Evolutionary conservation across 2,113 vertebrate genomes (phyloP).

Genomic region (Mungos mungo): DNA sequence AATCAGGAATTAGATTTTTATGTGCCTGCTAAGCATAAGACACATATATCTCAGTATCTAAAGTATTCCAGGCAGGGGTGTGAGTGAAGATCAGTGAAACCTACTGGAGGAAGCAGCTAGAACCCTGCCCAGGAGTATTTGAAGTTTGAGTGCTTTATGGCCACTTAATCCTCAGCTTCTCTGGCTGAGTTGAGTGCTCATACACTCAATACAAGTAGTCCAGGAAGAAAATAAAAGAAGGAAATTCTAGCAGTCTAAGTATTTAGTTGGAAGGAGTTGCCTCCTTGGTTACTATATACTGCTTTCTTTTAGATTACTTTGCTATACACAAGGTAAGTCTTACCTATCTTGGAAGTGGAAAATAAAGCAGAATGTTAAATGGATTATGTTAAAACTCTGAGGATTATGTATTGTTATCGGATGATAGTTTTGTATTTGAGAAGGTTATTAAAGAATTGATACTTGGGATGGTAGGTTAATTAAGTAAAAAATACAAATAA

Average conservation of each 20-base stretch:
- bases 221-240: neutral
- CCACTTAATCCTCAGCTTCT: neutral
- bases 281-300: neutral
- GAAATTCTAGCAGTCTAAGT: neutral
- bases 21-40: neutral
- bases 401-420: neutral
- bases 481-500: neutral
- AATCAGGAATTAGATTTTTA: neutral
- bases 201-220: neutral
- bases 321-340: neutral
- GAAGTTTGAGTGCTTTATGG: neutral
- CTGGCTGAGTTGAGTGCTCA: neutral
- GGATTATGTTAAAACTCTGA: neutral
- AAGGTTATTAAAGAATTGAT: neutral
- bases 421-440: constrained; percentile 10
- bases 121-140: neutral
- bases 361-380: constrained; percentile 1
- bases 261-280: constrained; percentile 2
- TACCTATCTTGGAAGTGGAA: neutral
- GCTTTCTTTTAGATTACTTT: constrained; percentile 46
- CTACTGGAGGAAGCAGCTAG: neutral
- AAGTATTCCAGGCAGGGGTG: neutral
- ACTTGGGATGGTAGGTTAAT: neutral
- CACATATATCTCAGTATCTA: neutral
- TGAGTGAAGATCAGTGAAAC: neutral